Evolutionary conservation across 2,113 vertebrate genomes (phyloP).

Genomic region (Cynocephalus volans): DNA sequence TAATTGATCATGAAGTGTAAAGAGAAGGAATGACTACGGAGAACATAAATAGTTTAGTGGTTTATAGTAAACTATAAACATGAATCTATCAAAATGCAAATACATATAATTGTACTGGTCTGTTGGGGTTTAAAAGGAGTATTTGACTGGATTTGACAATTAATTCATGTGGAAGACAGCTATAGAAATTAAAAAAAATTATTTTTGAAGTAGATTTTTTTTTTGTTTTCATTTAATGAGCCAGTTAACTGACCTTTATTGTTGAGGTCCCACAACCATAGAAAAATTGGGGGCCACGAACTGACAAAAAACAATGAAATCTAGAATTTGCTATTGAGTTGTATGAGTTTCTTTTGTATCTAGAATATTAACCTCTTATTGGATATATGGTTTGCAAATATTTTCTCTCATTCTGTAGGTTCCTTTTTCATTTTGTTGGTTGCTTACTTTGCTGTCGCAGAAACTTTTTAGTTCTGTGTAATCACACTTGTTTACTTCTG

Average conservation of each 20-base stretch:
- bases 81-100: constrained; percentile 32
- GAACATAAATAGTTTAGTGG: background rate
- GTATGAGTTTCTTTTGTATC: background rate
- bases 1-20: background rate
- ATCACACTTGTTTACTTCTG: background rate
- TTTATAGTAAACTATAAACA: background rate
- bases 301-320: constrained; percentile 4
- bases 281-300: background rate
- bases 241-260: background rate
- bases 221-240: background rate
- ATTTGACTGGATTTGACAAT: constrained; percentile 33
- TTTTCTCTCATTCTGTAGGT: background rate
- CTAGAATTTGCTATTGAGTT: background rate
- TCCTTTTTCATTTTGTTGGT: background rate
- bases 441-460: background rate
- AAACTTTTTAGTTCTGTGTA: background rate
- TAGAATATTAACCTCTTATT: background rate
- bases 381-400: background rate
- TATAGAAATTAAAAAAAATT: background rate
- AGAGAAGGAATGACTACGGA: background rate
- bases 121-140: background rate
- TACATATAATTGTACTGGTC: background rate
- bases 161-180: background rate
- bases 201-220: background rate
- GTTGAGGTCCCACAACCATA: background rate